Conservation (phyloP, 2,888 invertebrate species). For the Megastigmus dorsalis region DNA sequence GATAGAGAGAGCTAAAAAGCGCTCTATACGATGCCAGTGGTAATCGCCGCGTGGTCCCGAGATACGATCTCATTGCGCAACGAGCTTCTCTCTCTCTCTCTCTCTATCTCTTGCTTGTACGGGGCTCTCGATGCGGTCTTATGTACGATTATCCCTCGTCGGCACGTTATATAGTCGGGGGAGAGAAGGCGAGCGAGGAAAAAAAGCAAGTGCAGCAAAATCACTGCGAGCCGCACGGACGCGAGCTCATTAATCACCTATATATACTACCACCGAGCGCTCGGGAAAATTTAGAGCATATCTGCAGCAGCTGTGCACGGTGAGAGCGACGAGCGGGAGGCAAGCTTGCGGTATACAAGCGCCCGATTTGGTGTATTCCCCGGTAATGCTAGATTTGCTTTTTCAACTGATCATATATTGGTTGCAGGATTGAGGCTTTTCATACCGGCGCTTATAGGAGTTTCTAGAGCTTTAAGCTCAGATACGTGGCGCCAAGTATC, state of each 20-base stretch:
- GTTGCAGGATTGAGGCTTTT: too few species aligned
- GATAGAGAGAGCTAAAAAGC: not conserved
- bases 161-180: not conserved
- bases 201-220: conserved; percentile 32
- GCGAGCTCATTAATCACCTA: conserved; percentile 40
- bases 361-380: too few species aligned
- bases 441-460: too few species aligned
- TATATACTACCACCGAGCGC: not conserved
- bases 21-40: not conserved
- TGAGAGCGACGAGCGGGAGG: too few species aligned
- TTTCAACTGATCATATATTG: too few species aligned
- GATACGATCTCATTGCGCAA: conserved; percentile 45
- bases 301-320: too few species aligned
- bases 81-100: not conserved
- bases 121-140: conserved; percentile 5
- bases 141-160: conserved; percentile 26
- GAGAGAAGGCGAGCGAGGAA: not conserved
- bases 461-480: too few species aligned
- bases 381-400: too few species aligned
- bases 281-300: too few species aligned
- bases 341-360: too few species aligned
- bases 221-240: conserved; percentile 26
- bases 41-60: conserved; percentile 15
- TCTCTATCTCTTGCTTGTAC: not conserved
- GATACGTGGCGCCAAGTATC: too few species aligned